phyloP scores from a whole-genome alignment of 2,888 invertebrate genomes.

The Drosophila borborema region DNA sequence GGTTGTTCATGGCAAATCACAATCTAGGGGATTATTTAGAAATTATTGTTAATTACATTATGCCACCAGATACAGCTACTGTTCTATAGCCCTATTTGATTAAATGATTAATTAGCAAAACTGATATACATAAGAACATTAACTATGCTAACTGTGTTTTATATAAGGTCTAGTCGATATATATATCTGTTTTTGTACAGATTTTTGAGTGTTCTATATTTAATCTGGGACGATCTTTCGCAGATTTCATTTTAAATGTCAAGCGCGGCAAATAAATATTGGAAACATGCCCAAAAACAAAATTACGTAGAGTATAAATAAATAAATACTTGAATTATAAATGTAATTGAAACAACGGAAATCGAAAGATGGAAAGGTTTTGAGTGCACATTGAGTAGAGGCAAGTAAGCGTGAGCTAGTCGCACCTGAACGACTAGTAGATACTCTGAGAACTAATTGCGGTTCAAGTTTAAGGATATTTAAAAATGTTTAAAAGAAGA shows the following conservation, averaged over 20 bases:
- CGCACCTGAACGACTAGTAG: not conserved
- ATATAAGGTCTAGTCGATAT: not conserved
- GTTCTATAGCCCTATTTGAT: not conserved
- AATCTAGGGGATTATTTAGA: not conserved
- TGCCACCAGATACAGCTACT: not conserved
- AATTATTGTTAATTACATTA: conserved; percentile 1
- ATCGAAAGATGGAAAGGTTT: conserved; percentile 31
- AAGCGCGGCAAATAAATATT: conserved; percentile 65
- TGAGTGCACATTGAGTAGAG: conserved; percentile 21
- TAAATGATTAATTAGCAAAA: not conserved
- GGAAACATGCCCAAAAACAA: conserved; percentile 68
- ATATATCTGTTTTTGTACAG: conserved; percentile 10
- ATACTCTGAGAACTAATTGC: not conserved
- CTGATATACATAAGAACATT: not conserved
- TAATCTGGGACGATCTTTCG: conserved; percentile 50
- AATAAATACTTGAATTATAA: conserved; percentile 56
- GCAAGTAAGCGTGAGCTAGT: conserved; percentile 1
- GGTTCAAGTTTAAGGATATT: too few species aligned
- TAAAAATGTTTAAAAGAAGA: not conserved
- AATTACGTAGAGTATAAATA: conserved; percentile 24
- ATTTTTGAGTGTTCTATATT: conserved; percentile 48
- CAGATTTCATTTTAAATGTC: conserved; percentile 66
- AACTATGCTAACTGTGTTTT: conserved; percentile 16
- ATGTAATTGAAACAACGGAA: conserved; percentile 46
- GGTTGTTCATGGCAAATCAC: conserved; percentile 4